phyloP scores from a whole-genome alignment of 1,140 invertebrate species.

The Euglossa dilemma region DNA sequence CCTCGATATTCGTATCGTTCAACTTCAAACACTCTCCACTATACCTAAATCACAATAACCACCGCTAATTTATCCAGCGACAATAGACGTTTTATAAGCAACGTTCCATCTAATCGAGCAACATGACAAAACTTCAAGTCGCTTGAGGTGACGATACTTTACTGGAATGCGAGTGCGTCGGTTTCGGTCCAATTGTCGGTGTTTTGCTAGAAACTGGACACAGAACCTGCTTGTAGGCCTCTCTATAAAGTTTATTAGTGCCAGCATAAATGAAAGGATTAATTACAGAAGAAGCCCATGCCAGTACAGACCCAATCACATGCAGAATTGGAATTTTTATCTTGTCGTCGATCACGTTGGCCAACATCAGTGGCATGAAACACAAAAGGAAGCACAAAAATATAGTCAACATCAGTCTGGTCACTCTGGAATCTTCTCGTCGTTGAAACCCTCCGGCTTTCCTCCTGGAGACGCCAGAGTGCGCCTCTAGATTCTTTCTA shows the following conservation, averaged over 20 bases:
- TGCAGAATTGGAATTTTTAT: slow-evolving; percentile 88
- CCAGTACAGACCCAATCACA: slow-evolving; percentile 90
- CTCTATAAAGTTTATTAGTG: slow-evolving; percentile 91
- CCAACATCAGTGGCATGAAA: slow-evolving; percentile 93
- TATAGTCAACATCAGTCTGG: slow-evolving; percentile 92
- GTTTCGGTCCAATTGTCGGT: slow-evolving; percentile 60
- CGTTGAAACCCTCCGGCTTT: slow-evolving; percentile 78
- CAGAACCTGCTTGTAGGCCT: slow-evolving; percentile 88
- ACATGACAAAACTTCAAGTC: slow-evolving; percentile 38
- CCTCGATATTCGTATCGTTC: background rate
- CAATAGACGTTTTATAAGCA: too few relatives aligned
- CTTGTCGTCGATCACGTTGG: slow-evolving; percentile 91
- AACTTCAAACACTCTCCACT: background rate
- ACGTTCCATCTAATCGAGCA: background rate
- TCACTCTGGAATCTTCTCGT: slow-evolving; percentile 90
- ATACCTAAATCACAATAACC: background rate
- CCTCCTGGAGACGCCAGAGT: slow-evolving; percentile 82
- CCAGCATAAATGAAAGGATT: slow-evolving; percentile 94
- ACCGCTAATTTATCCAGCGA: background rate
- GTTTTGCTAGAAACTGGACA: slow-evolving; percentile 74
- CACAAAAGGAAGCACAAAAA: slow-evolving; percentile 92
- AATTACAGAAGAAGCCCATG: slow-evolving; percentile 93
- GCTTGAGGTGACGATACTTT: slow-evolving; percentile 74
- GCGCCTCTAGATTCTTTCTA: slow-evolving; percentile 87
- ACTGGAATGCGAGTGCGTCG: slow-evolving; percentile 75